Percentiles rank a stretch among this genome's conserved stretches.
Conservation (phyloP, 2,113 vertebrate genomes). For the Cepphus grylle region DNA sequence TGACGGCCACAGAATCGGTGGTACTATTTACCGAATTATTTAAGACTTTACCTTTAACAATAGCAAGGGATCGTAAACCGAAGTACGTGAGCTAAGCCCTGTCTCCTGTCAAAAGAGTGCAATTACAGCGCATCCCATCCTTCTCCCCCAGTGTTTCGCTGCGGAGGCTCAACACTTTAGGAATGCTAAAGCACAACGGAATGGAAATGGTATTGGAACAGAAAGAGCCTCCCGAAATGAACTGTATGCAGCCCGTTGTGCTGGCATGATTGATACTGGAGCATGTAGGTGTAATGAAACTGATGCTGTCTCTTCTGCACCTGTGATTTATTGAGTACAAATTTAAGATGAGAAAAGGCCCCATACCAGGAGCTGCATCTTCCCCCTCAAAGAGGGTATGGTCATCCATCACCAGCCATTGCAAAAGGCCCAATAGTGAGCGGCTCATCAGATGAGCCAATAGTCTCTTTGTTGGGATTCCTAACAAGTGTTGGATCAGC, state of each 20-base stretch:
- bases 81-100: neutral
- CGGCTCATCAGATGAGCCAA: constrained; percentile 91
- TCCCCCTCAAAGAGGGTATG: constrained; percentile 84
- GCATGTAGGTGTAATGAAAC: constrained; percentile 89
- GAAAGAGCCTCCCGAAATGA: constrained; percentile 81
- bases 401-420: constrained; percentile 98
- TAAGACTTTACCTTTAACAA: neutral
- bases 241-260: constrained; percentile 76
- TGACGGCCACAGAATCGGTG: neutral
- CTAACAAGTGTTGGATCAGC: constrained; percentile 99
- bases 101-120: neutral
- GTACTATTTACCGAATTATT: neutral
- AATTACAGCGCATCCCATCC: constrained; percentile 6
- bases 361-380: constrained; percentile 85
- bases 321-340: constrained; percentile 90
- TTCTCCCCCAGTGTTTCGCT: neutral
- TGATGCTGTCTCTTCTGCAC: constrained; percentile 84
- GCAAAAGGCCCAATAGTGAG: constrained; percentile 90
- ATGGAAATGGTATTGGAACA: constrained; percentile 75
- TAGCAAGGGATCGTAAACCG: neutral
- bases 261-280: constrained; percentile 85
- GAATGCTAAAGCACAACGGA: constrained; percentile 50
- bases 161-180: constrained; percentile 37
- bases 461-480: constrained; percentile 97
- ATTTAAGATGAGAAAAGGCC: constrained; percentile 90